These are phyloP conservation scores for Entomobrya proxima DNA, from an alignment of 2,888 invertebrate species.

Conservation along the genomic window DNA sequence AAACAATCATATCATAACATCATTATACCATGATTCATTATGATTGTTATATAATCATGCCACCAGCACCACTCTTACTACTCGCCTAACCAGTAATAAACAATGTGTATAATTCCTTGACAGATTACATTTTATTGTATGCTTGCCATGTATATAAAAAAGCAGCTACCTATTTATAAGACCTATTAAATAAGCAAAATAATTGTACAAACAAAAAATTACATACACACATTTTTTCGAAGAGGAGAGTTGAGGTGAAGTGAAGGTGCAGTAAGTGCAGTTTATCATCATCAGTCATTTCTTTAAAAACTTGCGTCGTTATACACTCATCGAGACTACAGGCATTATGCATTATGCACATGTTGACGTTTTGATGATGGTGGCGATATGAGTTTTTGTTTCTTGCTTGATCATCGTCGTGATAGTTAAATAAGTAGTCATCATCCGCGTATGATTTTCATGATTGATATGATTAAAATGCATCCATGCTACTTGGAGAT, in stretches of 20 bases:
- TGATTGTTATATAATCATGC: neutral
- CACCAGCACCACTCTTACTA: neutral
- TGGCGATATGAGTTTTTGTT: neutral
- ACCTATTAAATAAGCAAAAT: neutral
- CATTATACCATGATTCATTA: neutral
- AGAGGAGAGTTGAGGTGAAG: conserved; percentile 36
- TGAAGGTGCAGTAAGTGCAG: conserved; percentile 26
- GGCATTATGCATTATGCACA: too few species aligned
- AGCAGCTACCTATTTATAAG: neutral
- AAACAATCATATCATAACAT: too few species aligned
- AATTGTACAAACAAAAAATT: neutral
- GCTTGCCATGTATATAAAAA: neutral
- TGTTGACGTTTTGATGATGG: too few species aligned
- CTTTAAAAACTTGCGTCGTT: too few species aligned
- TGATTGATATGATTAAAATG: conserved; percentile 27
- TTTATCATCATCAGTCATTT: too few species aligned
- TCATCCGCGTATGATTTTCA: too few species aligned
- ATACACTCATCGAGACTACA: too few species aligned
- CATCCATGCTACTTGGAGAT: neutral
- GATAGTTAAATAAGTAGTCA: too few species aligned
- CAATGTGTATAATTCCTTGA: neutral
- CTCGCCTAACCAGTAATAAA: conserved; percentile 9
- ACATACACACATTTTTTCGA: neutral
- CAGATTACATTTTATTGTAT: neutral
- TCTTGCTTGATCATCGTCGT: conserved; percentile 6